A percentile compares a stretch with the other conserved stretches of the same genome.
Conservation (phyloP, 1,140 invertebrate genomes). For the Lepidurus couesii region DNA sequence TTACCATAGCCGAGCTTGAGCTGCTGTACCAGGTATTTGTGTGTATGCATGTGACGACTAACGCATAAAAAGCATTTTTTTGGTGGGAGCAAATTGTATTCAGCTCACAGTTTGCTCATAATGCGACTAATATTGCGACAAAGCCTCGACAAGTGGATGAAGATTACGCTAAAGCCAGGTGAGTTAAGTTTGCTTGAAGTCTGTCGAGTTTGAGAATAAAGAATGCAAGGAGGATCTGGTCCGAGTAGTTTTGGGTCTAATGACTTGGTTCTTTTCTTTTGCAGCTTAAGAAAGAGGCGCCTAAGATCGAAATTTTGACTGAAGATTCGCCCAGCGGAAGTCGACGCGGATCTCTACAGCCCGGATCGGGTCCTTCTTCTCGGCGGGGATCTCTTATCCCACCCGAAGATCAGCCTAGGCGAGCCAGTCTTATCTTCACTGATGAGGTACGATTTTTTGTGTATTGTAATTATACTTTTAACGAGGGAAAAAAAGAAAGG, state of each 20-base stretch:
- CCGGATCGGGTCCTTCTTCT: slow-evolving; percentile 52
- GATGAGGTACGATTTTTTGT: slow-evolving; percentile 69
- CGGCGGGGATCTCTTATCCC: slow-evolving; percentile 72
- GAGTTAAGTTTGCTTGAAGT: not conserved
- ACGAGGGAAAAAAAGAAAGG: not conserved
- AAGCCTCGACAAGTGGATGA: not conserved
- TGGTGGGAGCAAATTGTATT: not conserved
- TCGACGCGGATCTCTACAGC: slow-evolving; percentile 34
- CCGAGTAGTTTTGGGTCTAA: not conserved
- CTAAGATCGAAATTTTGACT: slow-evolving; percentile 34
- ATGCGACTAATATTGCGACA: not conserved
- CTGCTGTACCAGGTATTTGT: slow-evolving; percentile 31
- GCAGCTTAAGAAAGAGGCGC: slow-evolving; percentile 32
- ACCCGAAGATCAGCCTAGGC: slow-evolving; percentile 72
- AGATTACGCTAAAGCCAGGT: not conserved
- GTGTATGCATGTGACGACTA: not conserved
- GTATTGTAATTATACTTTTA: slow-evolving; percentile 29
- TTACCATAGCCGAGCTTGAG: slow-evolving; percentile 30
- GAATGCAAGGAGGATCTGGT: not conserved
- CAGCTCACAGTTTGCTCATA: not conserved
- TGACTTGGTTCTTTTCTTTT: not conserved
- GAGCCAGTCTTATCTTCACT: slow-evolving; percentile 82
- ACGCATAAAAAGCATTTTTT: not conserved
- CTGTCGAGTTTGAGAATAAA: not conserved
- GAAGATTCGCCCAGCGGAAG: slow-evolving; percentile 33